These are phyloP conservation scores for Catalaphyllia jardinei DNA, from an alignment of 64 coral and sea anemone genomes.

Conservation along the genomic window DNA sequence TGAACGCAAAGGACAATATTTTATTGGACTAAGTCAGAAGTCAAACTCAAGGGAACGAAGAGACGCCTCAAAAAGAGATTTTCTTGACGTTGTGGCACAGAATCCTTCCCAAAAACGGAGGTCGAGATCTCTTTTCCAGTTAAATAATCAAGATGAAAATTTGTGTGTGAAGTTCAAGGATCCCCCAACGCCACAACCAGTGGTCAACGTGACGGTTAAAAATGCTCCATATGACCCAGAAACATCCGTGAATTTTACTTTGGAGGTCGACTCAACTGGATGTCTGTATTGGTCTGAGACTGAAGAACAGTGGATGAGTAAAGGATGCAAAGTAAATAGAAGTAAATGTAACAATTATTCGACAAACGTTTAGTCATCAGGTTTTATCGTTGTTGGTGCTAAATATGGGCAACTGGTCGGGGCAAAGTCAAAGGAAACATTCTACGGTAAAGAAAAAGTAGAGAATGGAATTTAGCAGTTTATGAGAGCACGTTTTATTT, in stretches of 20 bases:
- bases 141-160: neutral
- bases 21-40: neutral
- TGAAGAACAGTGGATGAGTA: slow-evolving; percentile 36
- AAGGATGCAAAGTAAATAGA: slow-evolving; percentile 42
- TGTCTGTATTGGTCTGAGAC: slow-evolving; percentile 45
- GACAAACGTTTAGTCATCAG: neutral
- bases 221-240: neutral
- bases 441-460: too few relatives aligned
- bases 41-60: neutral
- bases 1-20: neutral
- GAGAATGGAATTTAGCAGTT: too few relatives aligned
- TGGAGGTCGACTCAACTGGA: slow-evolving; percentile 19
- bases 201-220: neutral
- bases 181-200: neutral
- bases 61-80: neutral
- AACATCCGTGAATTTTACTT: slow-evolving; percentile 30
- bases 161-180: slow-evolving; percentile 7
- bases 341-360: neutral
- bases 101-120: neutral
- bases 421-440: too few relatives aligned
- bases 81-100: neutral
- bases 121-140: neutral
- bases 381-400: too few relatives aligned
- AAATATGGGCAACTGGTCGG: too few relatives aligned
- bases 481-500: too few relatives aligned